Percentiles rank a stretch among this genome's conserved stretches.
phyloP scores from a whole-genome alignment of 2,113 vertebrate genomes.

The Albula glossodonta region DNA sequence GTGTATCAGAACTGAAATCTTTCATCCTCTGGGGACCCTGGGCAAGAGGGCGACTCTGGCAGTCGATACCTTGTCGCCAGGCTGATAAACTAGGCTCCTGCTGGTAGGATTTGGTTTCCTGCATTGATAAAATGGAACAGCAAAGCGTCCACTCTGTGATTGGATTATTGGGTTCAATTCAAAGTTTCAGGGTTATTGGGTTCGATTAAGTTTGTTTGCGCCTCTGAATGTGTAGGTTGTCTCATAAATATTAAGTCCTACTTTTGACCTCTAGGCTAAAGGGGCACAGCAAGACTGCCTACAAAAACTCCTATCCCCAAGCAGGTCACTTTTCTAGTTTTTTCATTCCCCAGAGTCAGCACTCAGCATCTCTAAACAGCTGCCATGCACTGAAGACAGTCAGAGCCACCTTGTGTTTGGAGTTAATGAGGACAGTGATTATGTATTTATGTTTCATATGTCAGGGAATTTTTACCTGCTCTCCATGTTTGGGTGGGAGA shows the following conservation, averaged over 20 bases:
- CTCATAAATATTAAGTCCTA: neutral
- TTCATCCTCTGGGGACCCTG: neutral
- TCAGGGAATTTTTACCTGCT: slow-evolving; percentile 47
- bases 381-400: neutral
- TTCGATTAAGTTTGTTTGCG: neutral
- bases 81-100: neutral
- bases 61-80: neutral
- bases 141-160: neutral
- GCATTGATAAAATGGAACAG: neutral
- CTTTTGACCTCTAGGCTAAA: neutral
- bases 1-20: neutral
- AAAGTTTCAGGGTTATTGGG: neutral
- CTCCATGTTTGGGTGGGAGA: slow-evolving; percentile 52
- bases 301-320: neutral
- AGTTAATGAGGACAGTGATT: slow-evolving; percentile 43
- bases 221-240: neutral
- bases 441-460: slow-evolving; percentile 48
- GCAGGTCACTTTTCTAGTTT: neutral
- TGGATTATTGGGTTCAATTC: neutral
- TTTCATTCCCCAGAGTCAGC: neutral
- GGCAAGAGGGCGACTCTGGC: neutral
- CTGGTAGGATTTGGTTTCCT: neutral
- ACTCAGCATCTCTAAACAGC: neutral
- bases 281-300: neutral
- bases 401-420: slow-evolving; percentile 33